Evolutionary conservation across 92 coral and sea anemone species (phyloP).

Genomic region (Zoanthus sociatus): DNA sequence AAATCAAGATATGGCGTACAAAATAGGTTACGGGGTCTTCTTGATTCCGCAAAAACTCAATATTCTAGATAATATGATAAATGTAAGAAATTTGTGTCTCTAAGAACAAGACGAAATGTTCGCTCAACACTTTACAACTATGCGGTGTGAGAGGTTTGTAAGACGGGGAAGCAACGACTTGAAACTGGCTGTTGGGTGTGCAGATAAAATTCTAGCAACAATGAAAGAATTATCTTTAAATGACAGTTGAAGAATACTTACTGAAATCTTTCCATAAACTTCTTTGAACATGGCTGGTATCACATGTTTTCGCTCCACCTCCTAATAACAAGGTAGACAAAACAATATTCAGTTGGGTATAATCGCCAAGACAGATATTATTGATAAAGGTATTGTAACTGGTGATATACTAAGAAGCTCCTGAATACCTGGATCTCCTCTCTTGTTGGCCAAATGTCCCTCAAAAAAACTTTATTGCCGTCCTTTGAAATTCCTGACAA

Average conservation of each 20-base stretch:
- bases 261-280: slow-evolving; percentile 92
- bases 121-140: too few relatives aligned
- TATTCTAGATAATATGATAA: too few relatives aligned
- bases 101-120: background rate
- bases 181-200: background rate
- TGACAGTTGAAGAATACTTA: slow-evolving; percentile 24
- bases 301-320: slow-evolving; percentile 84
- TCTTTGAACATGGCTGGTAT: slow-evolving; percentile 98
- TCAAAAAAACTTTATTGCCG: slow-evolving; percentile 86
- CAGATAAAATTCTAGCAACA: background rate
- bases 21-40: too few relatives aligned
- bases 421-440: slow-evolving; percentile 87
- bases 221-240: too few relatives aligned
- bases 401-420: background rate
- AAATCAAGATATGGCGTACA: too few relatives aligned
- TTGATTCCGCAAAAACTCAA: too few relatives aligned
- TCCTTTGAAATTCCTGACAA: slow-evolving; percentile 85
- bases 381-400: too few relatives aligned
- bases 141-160: background rate
- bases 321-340: slow-evolving; percentile 57
- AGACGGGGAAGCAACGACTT: background rate
- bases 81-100: too few relatives aligned
- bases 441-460: slow-evolving; percentile 96
- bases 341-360: background rate
- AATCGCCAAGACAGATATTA: too few relatives aligned